A percentile compares a stretch with the other conserved stretches of the same genome.
These are phyloP conservation scores for Scaptomyza montana DNA, from an alignment of 1,140 invertebrate genomes.

Conservation along the genomic window DNA sequence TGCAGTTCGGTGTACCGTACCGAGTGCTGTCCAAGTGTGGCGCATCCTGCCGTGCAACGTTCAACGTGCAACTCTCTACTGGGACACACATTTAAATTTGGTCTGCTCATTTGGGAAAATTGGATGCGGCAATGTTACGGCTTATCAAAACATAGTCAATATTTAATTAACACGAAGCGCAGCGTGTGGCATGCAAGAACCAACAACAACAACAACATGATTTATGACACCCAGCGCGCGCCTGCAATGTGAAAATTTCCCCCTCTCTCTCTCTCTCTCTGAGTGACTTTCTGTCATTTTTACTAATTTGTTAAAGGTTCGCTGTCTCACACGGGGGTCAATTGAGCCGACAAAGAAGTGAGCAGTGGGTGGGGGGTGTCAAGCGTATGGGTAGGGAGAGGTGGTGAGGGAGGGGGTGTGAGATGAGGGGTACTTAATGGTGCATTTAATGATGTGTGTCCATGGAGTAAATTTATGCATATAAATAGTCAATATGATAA, in stretches of 20 bases:
- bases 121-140: constrained; percentile 64
- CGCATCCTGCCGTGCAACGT: constrained; percentile 59
- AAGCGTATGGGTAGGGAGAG: no score
- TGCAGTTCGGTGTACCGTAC: not conserved
- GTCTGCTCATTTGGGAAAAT: constrained; percentile 49
- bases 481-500: constrained; percentile 30
- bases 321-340: constrained; percentile 13
- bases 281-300: not conserved
- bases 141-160: constrained; percentile 82
- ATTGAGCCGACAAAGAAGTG: constrained; percentile 59
- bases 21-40: not conserved
- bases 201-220: constrained; percentile 38
- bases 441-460: constrained; percentile 46
- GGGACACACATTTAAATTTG: constrained; percentile 56
- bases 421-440: constrained; percentile 13
- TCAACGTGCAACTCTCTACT: constrained; percentile 24
- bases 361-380: not conserved
- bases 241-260: constrained; percentile 50
- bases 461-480: constrained; percentile 5
- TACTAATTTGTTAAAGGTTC: constrained; percentile 41
- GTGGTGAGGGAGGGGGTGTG: not conserved
- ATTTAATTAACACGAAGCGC: constrained; percentile 81
- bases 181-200: constrained; percentile 49
- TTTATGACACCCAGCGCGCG: constrained; percentile 46
- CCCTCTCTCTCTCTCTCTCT: not conserved